Evolutionary conservation across 1,140 invertebrate species (phyloP), one percentile per base, ranked within the genome.

Genomic region (Drosophila suzukii): DNA sequence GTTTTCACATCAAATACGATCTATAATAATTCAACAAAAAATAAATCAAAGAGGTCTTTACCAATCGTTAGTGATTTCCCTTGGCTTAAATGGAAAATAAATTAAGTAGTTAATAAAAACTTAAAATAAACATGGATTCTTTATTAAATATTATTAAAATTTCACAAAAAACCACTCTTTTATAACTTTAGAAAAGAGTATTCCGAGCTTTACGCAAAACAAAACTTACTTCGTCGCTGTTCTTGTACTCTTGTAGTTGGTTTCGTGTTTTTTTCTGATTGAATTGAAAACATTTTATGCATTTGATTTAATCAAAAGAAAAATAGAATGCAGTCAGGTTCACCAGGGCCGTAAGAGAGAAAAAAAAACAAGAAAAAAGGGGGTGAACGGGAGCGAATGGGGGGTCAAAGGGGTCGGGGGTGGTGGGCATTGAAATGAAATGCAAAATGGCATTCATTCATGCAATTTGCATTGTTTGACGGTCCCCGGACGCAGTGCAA

Each of bases 251-350:
- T 46, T 56, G 50, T 39, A 20, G 46, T 43, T 51, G 41, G 15
- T 46, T 15, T 51, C 36, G 47, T 50, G 53, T 50, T 47, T 66
- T 68, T 60, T 70, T 76, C 71, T 65, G 68, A 84, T 80, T 88
- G 83, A 86, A 88, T 86, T 88, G 82, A 86, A 86, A 86, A 86
- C 82, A 86, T 86, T 86, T 89, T 88, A 89, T 88, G 83, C 83
- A 88, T 89, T 89, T 89, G 83, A 88, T 88, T 89, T 89, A 80
- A 89, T 88, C 83, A 88, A 88, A 88, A 88, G 84, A 89, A 77
- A 83, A 86, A 80, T 71, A 84, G 66, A 88, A 86, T 83, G 71
- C 76, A 70, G 50, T 71, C 73, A 71, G 67, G 66, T 72, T 66
- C 62, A 62, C 76, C 73, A 65, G 38, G 68, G 78, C 77, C 57